These are phyloP conservation scores for Eurypyga helias DNA, from an alignment of 2,113 vertebrate genomes.

Conservation along the genomic window DNA sequence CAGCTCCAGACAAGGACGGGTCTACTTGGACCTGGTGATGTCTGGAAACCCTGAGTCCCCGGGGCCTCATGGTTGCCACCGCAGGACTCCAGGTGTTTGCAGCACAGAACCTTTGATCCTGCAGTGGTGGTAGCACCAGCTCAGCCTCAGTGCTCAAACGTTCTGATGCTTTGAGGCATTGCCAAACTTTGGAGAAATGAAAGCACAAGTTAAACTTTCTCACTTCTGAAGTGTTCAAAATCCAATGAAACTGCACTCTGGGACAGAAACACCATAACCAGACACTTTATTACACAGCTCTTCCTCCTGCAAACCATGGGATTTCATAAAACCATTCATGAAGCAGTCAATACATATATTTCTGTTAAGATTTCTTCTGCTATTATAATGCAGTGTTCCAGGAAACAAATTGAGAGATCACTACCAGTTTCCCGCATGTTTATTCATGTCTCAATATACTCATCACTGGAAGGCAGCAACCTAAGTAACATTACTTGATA, in stretches of 20 bases:
- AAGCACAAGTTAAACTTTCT: background rate
- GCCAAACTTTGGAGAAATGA: background rate
- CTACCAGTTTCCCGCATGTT: background rate
- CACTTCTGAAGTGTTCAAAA: background rate
- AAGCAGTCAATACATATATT: background rate
- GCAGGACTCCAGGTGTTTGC: background rate
- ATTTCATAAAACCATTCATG: background rate
- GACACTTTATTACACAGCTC: background rate
- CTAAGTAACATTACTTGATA: background rate
- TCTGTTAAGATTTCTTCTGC: background rate
- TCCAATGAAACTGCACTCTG: background rate
- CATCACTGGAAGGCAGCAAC: background rate
- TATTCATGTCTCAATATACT: background rate
- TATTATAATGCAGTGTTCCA: background rate
- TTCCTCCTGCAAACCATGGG: background rate
- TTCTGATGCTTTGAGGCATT: background rate
- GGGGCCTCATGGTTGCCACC: rapidly evolving
- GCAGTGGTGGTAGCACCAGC: background rate
- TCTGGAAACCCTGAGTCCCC: background rate
- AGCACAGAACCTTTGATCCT: background rate
- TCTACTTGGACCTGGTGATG: background rate
- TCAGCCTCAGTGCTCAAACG: background rate
- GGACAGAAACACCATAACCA: background rate
- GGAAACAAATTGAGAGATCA: background rate
- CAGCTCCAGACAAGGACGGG: background rate